Evolutionary conservation across 2,113 vertebrate genomes (phyloP), one percentile per base, ranked within the genome.

Genomic region (Archocentrus centrarchus): DNA sequence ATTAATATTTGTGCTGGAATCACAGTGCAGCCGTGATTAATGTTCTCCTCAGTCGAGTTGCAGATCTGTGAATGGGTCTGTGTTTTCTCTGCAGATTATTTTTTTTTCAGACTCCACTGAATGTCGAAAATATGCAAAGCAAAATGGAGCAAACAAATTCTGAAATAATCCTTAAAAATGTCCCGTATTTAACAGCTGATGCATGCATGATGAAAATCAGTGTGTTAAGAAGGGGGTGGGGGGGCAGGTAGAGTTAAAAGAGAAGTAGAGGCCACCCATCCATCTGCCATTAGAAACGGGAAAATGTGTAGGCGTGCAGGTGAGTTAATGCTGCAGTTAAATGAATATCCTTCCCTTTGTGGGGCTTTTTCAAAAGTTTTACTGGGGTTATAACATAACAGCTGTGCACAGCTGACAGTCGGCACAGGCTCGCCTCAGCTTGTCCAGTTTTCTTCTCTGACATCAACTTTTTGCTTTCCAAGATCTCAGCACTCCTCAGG

Each of bases 341-440:
- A 66, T 77, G 60, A 81, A 59, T 64, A 17, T 27, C 27, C 32
- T 59, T 41, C 47, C 50, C 37, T 66, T 30, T 6, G 22, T 77
- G 55, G 76, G 57, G 9, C 58, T 75, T 88, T 53, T 73, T 17
- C 30, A 20, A 53, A 18, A 17, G 32, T 18, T 62, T 87, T 39
- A 64, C 35, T 22, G 53, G 79, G 55, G 61, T 84, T 75, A 58
- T 79, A 89, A 86, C 80, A 86, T 81, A 80, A 63, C 62, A 53
- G 66, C 68, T 85, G 58, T 75, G 77, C 82, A 39, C 39, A 79
- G 68, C 80, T 86, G 81, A 60, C 85, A 92, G 68, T 63, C 7
- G 70, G 18, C 20, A 2, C 68, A 85, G 83, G 76, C 93, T 86
- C 78, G 93, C 80, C 93, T 91, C 88, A 86, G 90, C 94, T 92